Evolutionary conservation across 2,888 invertebrate genomes (phyloP).

Genomic region (Petrophora chlorosata): DNA sequence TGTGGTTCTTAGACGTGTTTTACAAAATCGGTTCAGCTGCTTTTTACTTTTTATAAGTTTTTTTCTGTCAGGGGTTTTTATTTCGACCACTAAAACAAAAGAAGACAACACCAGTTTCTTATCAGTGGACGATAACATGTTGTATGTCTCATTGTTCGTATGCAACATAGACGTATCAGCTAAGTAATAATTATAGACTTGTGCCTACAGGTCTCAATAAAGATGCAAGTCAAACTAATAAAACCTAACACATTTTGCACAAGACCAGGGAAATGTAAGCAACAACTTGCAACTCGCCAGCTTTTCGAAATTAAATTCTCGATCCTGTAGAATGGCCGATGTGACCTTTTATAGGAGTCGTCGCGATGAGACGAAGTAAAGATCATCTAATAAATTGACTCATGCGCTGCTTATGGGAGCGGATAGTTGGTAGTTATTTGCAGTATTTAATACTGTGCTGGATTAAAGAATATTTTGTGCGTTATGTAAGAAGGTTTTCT

Average conservation of each 20-base stretch:
- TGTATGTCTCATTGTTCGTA: too few species aligned
- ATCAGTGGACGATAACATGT: too few species aligned
- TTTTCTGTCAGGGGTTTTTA: too few species aligned
- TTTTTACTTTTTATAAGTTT: too few species aligned
- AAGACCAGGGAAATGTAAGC: constrained; percentile 6
- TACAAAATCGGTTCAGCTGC: too few species aligned
- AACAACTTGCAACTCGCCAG: constrained; percentile 3
- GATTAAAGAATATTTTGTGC: not conserved
- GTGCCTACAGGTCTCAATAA: too few species aligned
- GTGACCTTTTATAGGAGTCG: constrained; percentile 31
- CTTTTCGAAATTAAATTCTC: constrained; percentile 22
- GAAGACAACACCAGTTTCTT: too few species aligned
- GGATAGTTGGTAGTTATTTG: constrained; percentile 8
- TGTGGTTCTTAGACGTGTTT: too few species aligned
- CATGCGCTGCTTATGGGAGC: constrained; percentile 9
- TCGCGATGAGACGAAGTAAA: constrained; percentile 16
- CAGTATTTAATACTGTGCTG: constrained; percentile 2
- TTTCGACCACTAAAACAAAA: too few species aligned
- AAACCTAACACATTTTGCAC: not conserved
- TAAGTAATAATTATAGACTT: too few species aligned
- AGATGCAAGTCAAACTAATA: not conserved
- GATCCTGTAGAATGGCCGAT: constrained; percentile 6
- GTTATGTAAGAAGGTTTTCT: not conserved
- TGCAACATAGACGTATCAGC: too few species aligned
- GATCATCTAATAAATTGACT: constrained; percentile 22